Conservation (phyloP, 1,140 invertebrate species). For the Lethrus apterus region DNA sequence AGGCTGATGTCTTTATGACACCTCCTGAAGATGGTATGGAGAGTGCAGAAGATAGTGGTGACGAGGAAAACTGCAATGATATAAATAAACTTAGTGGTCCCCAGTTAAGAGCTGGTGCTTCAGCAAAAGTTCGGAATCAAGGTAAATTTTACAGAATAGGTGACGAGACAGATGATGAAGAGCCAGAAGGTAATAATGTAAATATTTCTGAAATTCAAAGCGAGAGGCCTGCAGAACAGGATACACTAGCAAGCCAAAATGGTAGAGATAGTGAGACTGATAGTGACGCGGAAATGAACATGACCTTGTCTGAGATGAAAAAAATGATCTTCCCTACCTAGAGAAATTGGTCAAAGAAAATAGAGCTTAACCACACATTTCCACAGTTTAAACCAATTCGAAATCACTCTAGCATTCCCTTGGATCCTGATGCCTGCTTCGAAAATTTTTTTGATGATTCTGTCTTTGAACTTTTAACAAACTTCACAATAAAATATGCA, state of each 20-base stretch:
- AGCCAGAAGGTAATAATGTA: no score
- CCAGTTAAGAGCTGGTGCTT: constrained; percentile 7
- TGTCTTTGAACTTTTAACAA: background rate
- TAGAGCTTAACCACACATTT: background rate
- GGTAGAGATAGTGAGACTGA: no score
- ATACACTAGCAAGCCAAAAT: no score
- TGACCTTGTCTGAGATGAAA: no score
- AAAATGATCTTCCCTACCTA: no score
- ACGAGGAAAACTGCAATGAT: constrained; percentile 13
- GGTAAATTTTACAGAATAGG: no score
- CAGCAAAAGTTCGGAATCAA: constrained; percentile 4
- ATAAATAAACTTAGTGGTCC: constrained; percentile 17
- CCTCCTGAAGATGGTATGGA: constrained; percentile 15
- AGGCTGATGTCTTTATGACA: constrained; percentile 17
- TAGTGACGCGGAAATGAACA: no score
- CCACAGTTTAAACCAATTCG: background rate
- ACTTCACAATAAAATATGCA: background rate
- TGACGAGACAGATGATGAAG: no score
- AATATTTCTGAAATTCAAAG: no score
- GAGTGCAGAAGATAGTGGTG: constrained; percentile 17
- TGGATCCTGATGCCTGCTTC: background rate
- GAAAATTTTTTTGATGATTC: background rate
- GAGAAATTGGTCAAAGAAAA: no score
- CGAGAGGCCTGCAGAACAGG: no score
- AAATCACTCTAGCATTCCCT: background rate